Percentiles rank a stretch among this genome's conserved stretches.
Conservation (phyloP, 2,797 vertebrate genomes). For the Xenopus petersii region DNA sequence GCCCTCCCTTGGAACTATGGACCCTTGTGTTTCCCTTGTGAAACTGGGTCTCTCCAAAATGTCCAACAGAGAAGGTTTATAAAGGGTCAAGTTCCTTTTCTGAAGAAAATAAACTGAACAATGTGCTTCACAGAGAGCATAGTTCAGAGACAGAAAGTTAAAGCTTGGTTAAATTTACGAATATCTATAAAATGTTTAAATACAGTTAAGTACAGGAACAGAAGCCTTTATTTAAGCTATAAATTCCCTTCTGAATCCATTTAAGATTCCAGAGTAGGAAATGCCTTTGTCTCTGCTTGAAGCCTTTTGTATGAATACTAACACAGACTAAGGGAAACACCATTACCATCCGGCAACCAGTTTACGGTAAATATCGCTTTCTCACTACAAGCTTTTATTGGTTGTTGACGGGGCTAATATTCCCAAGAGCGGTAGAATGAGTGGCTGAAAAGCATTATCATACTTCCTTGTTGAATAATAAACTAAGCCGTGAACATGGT, state of each 20-base stretch:
- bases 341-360: conserved; percentile 25
- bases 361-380: conserved; percentile 46
- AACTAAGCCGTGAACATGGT: conserved; percentile 44
- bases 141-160: too few relatives aligned
- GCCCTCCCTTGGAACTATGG: too few relatives aligned
- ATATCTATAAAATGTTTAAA: too few relatives aligned
- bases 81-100: too few relatives aligned
- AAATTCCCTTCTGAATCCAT: conserved; percentile 1
- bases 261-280: conserved; percentile 26
- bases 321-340: conserved; percentile 21
- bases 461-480: conserved; percentile 50
- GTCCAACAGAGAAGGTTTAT: too few relatives aligned
- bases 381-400: conserved; percentile 47
- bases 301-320: conserved; percentile 25
- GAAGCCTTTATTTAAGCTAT: neutral
- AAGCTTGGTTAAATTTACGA: too few relatives aligned
- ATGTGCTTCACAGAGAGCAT: too few relatives aligned
- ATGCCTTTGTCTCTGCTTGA: conserved; percentile 2
- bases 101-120: too few relatives aligned
- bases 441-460: conserved; percentile 48
- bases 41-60: too few relatives aligned
- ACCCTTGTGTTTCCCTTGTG: too few relatives aligned
- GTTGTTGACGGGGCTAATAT: conserved; percentile 45
- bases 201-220: neutral
- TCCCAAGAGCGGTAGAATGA: conserved; percentile 44